Evolutionary conservation across 2,888 invertebrate genomes (phyloP), one percentile per base, ranked within the genome.

Genomic region (Deilephila porcellus): DNA sequence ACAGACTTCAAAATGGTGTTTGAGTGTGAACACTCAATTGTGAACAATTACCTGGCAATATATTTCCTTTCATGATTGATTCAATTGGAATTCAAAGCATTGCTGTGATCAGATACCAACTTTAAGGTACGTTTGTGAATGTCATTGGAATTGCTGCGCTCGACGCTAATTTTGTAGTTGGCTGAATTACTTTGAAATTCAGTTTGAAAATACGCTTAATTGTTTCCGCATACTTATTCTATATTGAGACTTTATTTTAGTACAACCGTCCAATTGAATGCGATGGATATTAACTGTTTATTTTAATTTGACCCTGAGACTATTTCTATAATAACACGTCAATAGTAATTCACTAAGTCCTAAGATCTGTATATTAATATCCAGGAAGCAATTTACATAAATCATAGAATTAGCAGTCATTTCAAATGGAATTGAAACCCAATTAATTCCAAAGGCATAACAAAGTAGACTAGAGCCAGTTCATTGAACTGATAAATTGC

Each of bases 401-500:
- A 4, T 56, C 56, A 17, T 56, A 1, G 7, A 56, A n/a, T n/a
- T 19, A 56, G n/a, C 45, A 45, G 56, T 6, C 17, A 56, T 56
- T n/a, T 56, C 5, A n/a, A n/a, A 56, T n/a, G 5, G n/a, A n/a
- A 56, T n/a, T 56, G n/a, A 56, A 56, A 56, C 4, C 7, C 37
- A 64, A 64, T n/a, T n/a, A 45, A 45, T 20, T 20, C 20, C n/a
- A 52, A 67, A 14, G 20, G 11, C 64, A 45, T 45, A 20, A 67
- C 14, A 67, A 67, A 45, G 7, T 67, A 64, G 64, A 5, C 52
- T 2, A 45, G 14, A 25, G 17, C 52, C 45, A 45, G 67, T 67
- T 67, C 52, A 67, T 14, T 67, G 67, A 25, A 37, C 37, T 45
- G 64, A 64, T 5, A 64, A 64, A 67, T 67, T 67, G 67, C 67